These are phyloP conservation scores for Dusona sp. DNA, from an alignment of 2,888 invertebrate genomes.

Conservation along the genomic window DNA sequence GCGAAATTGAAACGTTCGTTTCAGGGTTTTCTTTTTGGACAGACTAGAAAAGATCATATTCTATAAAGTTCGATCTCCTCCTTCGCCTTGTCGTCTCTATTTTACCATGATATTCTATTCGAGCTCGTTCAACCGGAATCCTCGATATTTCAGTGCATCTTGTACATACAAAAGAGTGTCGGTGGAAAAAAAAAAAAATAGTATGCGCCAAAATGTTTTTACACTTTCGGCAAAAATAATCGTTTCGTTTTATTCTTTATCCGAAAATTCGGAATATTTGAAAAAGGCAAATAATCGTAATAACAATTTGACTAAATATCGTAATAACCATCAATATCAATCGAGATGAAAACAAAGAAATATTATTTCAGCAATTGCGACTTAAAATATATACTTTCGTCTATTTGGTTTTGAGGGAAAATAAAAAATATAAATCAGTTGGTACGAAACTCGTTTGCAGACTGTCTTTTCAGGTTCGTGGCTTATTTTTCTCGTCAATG, in stretches of 20 bases:
- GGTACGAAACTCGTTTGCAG: neutral
- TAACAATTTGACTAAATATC: neutral
- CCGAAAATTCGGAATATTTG: no score
- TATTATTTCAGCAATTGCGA: neutral
- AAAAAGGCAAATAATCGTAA: neutral
- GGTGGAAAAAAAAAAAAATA: neutral
- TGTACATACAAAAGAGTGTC: neutral
- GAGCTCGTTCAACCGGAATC: neutral
- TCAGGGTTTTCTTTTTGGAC: neutral
- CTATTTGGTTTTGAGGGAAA: neutral
- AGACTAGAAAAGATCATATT: neutral
- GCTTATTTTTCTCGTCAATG: conserved; percentile 7
- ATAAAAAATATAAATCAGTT: neutral
- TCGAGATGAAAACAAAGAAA: neutral
- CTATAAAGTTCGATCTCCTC: neutral
- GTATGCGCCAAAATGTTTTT: neutral
- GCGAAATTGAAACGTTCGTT: neutral
- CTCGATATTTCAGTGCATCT: neutral
- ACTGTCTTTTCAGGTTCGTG: neutral
- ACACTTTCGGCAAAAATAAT: no score
- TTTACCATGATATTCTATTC: neutral
- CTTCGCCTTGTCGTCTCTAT: neutral
- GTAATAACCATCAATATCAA: neutral
- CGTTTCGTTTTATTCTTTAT: neutral
- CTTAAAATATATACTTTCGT: neutral